Conservation (phyloP, 64 coral and sea anemone genomes). For the Platygyra sinensis region DNA sequence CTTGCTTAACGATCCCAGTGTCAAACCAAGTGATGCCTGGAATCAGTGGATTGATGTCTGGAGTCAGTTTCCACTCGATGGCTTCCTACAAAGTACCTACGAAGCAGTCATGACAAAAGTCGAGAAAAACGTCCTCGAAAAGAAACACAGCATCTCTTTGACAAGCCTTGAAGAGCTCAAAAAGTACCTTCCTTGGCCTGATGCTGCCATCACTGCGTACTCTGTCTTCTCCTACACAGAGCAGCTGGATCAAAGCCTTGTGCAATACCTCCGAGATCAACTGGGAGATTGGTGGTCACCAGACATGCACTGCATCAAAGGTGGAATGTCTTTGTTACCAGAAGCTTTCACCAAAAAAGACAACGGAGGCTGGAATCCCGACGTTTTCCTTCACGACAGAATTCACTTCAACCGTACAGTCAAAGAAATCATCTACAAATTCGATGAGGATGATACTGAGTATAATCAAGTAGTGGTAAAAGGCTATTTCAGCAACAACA, state of each 20-base stretch:
- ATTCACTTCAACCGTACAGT: conserved; percentile 23
- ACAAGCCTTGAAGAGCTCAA: conserved; percentile 4
- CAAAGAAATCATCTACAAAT: conserved; percentile 23
- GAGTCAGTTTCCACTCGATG: conserved; percentile 56
- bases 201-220: conserved; percentile 32
- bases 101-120: conserved; percentile 37
- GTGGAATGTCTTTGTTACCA: conserved; percentile 41
- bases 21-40: conserved; percentile 16
- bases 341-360: conserved; percentile 14
- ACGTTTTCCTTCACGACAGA: background rate
- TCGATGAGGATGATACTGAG: background rate
- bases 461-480: background rate
- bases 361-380: background rate
- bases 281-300: conserved; percentile 48
- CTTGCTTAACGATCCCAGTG: background rate
- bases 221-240: conserved; percentile 27
- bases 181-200: conserved; percentile 41
- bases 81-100: conserved; percentile 40
- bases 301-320: conserved; percentile 31
- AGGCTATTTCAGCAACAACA: background rate
- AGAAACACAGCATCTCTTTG: background rate
- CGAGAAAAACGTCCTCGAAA: background rate
- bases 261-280: conserved; percentile 33
- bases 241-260: conserved; percentile 44
- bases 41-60: conserved; percentile 39